Percentiles rank a stretch among this genome's conserved stretches.
phyloP scores from a whole-genome alignment of 2,888 invertebrate species.

The Pristionchus fissidentatus region DNA sequence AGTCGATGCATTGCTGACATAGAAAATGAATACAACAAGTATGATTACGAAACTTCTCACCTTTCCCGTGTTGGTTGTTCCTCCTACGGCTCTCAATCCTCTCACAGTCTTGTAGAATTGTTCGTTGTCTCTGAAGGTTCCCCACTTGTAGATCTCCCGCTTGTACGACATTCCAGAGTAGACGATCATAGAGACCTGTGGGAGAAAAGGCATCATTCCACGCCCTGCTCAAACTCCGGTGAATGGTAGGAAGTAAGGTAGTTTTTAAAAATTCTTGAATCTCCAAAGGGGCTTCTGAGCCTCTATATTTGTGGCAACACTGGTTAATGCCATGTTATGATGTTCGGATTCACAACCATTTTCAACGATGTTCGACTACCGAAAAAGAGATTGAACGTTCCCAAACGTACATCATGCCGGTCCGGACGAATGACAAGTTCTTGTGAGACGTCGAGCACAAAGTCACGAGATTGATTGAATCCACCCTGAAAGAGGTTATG shows the following conservation, averaged over 20 bases:
- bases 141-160: slow-evolving; percentile 69
- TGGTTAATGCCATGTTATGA: no score
- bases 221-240: not conserved
- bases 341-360: no score
- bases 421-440: slow-evolving; percentile 72
- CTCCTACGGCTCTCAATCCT: slow-evolving; percentile 69
- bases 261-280: no score
- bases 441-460: slow-evolving; percentile 72
- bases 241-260: not conserved
- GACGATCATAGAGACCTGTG: slow-evolving; percentile 70
- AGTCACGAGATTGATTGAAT: slow-evolving; percentile 71
- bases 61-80: slow-evolving; percentile 71
- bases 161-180: slow-evolving; percentile 64
- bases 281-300: no score
- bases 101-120: slow-evolving; percentile 66
- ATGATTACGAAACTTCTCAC: slow-evolving; percentile 32
- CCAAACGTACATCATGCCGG: slow-evolving; percentile 67
- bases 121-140: slow-evolving; percentile 72
- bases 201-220: not conserved
- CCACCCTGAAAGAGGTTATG: slow-evolving; percentile 57
- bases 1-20: no score
- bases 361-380: no score
- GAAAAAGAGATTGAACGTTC: no score
- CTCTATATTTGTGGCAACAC: no score
- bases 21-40: not conserved